phyloP scores from a whole-genome alignment of 1,140 invertebrate species.

The Eulimnadia texana region DNA sequence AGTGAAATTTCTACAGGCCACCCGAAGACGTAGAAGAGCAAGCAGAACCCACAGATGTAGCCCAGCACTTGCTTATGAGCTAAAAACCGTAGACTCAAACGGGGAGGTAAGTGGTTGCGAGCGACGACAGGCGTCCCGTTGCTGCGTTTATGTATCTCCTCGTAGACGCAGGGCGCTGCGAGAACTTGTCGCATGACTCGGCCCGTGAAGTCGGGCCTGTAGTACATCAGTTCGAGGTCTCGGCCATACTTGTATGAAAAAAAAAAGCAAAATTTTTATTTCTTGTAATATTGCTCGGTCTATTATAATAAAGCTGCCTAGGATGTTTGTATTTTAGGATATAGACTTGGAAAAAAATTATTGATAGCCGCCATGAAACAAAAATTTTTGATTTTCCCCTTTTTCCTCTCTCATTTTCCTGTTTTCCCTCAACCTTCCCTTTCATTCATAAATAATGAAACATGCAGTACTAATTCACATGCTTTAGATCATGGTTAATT shows the following conservation, averaged over 20 bases:
- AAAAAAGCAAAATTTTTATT: constrained; percentile 22
- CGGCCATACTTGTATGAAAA: constrained; percentile 49
- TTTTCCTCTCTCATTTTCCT: no score
- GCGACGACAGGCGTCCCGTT: constrained; percentile 33
- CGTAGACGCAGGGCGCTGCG: constrained; percentile 42
- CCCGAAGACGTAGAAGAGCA: constrained; percentile 7
- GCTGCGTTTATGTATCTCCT: constrained; percentile 41
- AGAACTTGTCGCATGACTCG: constrained; percentile 45
- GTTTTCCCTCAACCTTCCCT: no score
- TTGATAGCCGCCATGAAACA: no score
- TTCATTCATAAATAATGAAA: no score
- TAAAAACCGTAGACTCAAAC: constrained; percentile 49
- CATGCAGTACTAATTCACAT: no score
- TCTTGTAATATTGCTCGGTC: no score
- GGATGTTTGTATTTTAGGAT: no score
- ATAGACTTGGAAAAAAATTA: no score
- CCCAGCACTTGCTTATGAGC: constrained; percentile 46
- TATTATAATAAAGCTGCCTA: no score
- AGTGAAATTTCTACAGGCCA: not conserved
- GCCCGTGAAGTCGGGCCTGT: constrained; percentile 43
- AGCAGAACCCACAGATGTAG: constrained; percentile 19
- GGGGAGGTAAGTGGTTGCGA: constrained; percentile 42
- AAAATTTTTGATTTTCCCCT: no score
- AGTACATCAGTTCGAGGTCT: constrained; percentile 43
- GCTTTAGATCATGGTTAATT: no score